phyloP scores from a whole-genome alignment of 2,888 invertebrate genomes.

The Melangyna quadrimaculata region DNA sequence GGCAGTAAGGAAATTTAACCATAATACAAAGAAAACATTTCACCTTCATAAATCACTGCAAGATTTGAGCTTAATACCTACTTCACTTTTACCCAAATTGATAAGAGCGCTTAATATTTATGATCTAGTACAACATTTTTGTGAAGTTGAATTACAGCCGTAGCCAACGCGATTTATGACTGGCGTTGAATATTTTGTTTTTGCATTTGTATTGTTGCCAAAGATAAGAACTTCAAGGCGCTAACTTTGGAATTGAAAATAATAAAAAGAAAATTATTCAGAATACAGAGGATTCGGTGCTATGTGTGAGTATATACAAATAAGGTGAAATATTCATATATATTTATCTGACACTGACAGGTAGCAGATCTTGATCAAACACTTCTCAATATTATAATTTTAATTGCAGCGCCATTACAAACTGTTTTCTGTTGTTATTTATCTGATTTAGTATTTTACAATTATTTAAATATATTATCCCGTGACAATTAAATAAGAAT shows the following conservation, averaged over 20 bases:
- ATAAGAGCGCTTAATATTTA: conserved; percentile 53
- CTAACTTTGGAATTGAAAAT: not conserved
- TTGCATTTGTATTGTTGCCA: conserved; percentile 1
- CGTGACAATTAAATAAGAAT: conserved; percentile 50
- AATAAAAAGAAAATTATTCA: not conserved
- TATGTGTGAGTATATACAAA: not conserved
- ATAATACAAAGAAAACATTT: conserved; percentile 22
- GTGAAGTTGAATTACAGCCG: conserved; percentile 31
- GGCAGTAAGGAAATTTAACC: conserved; percentile 13
- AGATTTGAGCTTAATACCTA: conserved; percentile 43
- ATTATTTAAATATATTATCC: conserved; percentile 43
- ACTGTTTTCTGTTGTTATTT: conserved; percentile 3
- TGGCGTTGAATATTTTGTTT: conserved; percentile 15
- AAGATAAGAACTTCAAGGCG: conserved; percentile 31
- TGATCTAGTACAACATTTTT: conserved; percentile 37
- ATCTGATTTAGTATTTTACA: conserved; percentile 29
- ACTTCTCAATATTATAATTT: conserved; percentile 44
- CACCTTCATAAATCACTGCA: conserved; percentile 41
- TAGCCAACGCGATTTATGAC: conserved; percentile 53
- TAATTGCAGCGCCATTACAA: conserved; percentile 32
- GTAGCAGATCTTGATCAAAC: conserved; percentile 33
- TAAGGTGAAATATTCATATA: conserved; percentile 23
- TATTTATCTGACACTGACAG: conserved; percentile 39
- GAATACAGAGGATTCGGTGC: not conserved
- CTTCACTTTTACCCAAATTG: conserved; percentile 56